Conservation (phyloP, 1,140 invertebrate genomes). For the Asbolus verrucosus region DNA sequence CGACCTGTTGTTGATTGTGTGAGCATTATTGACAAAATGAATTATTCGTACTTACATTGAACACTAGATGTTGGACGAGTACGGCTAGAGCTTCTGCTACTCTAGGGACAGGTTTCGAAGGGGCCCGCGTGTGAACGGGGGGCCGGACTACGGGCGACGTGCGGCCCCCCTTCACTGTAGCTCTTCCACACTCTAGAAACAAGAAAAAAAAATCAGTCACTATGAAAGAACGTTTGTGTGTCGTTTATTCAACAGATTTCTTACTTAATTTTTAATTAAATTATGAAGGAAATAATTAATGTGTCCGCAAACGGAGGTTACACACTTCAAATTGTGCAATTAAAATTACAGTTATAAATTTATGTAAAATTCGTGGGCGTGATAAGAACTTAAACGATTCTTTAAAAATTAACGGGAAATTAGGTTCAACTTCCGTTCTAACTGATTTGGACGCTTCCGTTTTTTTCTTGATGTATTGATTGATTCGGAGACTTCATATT, state of each 20-base stretch:
- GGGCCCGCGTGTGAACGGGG: slow-evolving; percentile 53
- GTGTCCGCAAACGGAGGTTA: neutral
- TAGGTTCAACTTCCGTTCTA: neutral
- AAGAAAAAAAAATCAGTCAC: slow-evolving; percentile 43
- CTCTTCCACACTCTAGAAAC: slow-evolving; percentile 62
- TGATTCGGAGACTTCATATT: neutral
- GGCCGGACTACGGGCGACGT: slow-evolving; percentile 60
- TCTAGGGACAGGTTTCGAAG: slow-evolving; percentile 61
- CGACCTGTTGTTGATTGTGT: slow-evolving; percentile 71
- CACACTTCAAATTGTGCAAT: slow-evolving; percentile 2
- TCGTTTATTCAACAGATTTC: too few species aligned
- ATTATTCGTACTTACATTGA: slow-evolving; percentile 71
- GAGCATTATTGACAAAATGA: neutral
- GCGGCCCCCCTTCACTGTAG: slow-evolving; percentile 60
- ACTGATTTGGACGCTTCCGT: slow-evolving; percentile 1
- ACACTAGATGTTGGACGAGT: slow-evolving; percentile 78
- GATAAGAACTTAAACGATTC: slow-evolving; percentile 11
- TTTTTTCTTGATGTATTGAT: too few species aligned
- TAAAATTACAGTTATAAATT: slow-evolving; percentile 8
- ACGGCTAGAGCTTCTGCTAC: slow-evolving; percentile 77
- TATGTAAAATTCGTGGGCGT: neutral
- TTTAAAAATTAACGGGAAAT: slow-evolving; percentile 30
- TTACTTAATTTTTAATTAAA: slow-evolving; percentile 23
- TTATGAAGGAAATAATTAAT: slow-evolving; percentile 22
- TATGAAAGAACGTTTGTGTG: neutral